Percentiles rank a stretch among this genome's conserved stretches.
Evolutionary conservation across 2,113 vertebrate genomes (phyloP).

Genomic region (Rutilus rutilus): DNA sequence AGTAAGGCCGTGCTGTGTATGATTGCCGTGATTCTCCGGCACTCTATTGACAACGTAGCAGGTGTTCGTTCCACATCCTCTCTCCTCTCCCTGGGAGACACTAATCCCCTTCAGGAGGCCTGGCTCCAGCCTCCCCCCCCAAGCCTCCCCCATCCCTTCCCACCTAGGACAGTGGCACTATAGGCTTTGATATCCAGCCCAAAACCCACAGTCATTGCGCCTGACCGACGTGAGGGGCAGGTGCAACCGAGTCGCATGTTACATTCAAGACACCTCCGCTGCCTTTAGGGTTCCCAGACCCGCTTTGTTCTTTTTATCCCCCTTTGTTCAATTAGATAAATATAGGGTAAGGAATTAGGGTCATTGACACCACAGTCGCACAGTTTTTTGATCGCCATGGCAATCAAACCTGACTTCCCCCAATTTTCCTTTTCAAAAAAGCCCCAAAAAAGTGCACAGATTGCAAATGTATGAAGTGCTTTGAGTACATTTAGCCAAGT

Average conservation of each 20-base stretch:
- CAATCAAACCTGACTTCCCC: neutral
- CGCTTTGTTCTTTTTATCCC: constrained; percentile 34
- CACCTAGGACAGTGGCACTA: constrained; percentile 1
- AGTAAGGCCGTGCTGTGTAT: constrained; percentile 62
- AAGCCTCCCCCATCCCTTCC: neutral
- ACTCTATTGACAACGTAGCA: constrained; percentile 75
- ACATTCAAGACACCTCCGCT: constrained; percentile 9
- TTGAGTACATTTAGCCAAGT: neutral
- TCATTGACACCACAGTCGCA: constrained; percentile 18
- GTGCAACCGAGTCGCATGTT: constrained; percentile 32
- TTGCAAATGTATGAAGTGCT: constrained; percentile 1
- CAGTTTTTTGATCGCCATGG: neutral
- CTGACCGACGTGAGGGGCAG: constrained; percentile 42
- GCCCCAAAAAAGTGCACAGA: neutral
- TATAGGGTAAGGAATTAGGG: constrained; percentile 37
- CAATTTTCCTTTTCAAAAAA: neutral
- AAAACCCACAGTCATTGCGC: constrained; percentile 32
- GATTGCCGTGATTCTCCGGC: constrained; percentile 67
- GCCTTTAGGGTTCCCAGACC: constrained; percentile 19
- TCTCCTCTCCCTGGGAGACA: constrained; percentile 65
- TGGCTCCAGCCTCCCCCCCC: constrained; percentile 24
- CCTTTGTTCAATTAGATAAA: constrained; percentile 42
- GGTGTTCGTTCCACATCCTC: constrained; percentile 72
- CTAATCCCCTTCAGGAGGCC: constrained; percentile 67
- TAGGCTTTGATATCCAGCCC: constrained; percentile 41